These are phyloP conservation scores for Australoheros scitulus DNA, from an alignment of 2,113 vertebrate genomes.

Conservation along the genomic window DNA sequence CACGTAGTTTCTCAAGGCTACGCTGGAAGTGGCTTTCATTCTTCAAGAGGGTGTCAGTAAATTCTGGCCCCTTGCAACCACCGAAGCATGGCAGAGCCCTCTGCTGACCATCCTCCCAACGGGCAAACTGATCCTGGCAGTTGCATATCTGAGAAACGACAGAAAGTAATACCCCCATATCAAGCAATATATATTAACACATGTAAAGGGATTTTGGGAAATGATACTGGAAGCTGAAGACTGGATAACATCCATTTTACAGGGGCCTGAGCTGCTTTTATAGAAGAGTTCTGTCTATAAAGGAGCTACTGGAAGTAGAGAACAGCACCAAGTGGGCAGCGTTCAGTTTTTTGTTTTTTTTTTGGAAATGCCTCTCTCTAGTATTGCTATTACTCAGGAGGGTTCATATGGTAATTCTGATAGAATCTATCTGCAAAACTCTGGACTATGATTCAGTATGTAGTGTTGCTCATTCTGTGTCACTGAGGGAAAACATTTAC, in stretches of 20 bases:
- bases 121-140: conserved; percentile 88
- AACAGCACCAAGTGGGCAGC: background rate
- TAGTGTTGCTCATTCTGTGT: background rate
- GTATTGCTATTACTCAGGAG: background rate
- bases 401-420: background rate
- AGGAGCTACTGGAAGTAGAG: background rate
- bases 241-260: background rate
- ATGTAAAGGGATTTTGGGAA: background rate
- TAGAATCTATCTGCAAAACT: too few relatives aligned
- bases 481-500: conserved; percentile 59
- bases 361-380: background rate
- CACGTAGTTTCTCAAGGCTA: conserved; percentile 75
- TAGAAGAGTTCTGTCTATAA: background rate
- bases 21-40: conserved; percentile 82
- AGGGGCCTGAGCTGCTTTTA: background rate
- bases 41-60: conserved; percentile 79
- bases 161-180: background rate
- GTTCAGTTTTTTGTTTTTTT: background rate
- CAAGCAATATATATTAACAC: background rate
- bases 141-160: conserved; percentile 82
- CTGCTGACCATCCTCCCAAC: conserved; percentile 84
- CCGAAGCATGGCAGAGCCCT: conserved; percentile 82
- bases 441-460: background rate
- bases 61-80: conserved; percentile 79
- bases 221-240: background rate